Conservation (phyloP, 64 coral and sea anemone genomes). For the Cladopsammia gracilis region DNA sequence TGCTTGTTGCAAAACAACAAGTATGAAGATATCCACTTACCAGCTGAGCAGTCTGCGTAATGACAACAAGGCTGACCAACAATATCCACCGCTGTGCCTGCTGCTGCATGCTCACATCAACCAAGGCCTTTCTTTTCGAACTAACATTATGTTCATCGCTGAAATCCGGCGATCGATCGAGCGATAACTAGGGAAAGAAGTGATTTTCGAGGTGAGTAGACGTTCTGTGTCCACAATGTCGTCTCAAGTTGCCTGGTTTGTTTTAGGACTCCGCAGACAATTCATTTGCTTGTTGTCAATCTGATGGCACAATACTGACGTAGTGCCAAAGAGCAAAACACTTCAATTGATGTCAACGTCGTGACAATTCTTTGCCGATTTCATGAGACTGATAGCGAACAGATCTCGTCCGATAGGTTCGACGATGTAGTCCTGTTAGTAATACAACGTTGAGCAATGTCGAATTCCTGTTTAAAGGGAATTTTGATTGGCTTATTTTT, state of each 20-base stretch:
- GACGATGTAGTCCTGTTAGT: background rate
- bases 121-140: conserved; percentile 5
- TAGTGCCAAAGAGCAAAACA: conserved; percentile 43
- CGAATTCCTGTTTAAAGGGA: conserved; percentile 12
- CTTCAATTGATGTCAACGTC: conserved; percentile 26
- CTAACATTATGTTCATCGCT: conserved; percentile 13
- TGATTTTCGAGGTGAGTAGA: conserved; percentile 12
- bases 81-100: conserved; percentile 40
- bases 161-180: conserved; percentile 6
- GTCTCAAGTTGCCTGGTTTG: conserved; percentile 50
- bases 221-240: background rate
- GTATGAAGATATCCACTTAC: conserved; percentile 57
- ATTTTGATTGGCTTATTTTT: conserved; percentile 57
- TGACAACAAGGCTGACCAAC: conserved; percentile 24
- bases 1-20: conserved; percentile 38
- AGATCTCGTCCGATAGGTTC: background rate
- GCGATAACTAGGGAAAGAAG: conserved; percentile 30
- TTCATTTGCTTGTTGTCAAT: conserved; percentile 56
- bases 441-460: background rate
- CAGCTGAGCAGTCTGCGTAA: conserved; percentile 39
- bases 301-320: conserved; percentile 40
- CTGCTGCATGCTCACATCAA: conserved; percentile 41
- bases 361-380: background rate
- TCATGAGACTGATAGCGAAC: background rate
- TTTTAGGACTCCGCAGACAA: conserved; percentile 32